These are phyloP conservation scores for Rhipidura dahli DNA, from an alignment of 2,113 vertebrate genomes.

Conservation along the genomic window DNA sequence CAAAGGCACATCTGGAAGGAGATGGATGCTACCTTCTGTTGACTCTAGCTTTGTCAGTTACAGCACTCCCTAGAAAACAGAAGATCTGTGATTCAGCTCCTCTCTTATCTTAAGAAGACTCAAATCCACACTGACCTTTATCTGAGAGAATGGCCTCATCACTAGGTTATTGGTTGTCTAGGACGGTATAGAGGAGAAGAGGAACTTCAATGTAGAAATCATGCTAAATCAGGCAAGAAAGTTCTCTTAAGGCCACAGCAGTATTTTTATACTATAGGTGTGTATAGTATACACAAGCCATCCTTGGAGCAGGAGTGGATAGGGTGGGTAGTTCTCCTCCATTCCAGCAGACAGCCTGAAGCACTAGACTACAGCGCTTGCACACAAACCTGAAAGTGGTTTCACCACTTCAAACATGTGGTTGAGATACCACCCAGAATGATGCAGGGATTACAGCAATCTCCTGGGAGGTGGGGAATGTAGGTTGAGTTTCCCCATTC, in stretches of 20 bases:
- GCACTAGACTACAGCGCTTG: not conserved
- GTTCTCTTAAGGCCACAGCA: not conserved
- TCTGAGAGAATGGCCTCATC: not conserved
- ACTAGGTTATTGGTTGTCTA: not conserved
- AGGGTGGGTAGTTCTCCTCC: not conserved
- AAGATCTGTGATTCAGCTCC: not conserved
- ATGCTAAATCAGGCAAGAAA: not conserved
- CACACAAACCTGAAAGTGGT: not conserved
- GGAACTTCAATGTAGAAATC: not conserved
- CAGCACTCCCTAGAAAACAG: not conserved
- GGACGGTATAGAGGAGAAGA: not conserved
- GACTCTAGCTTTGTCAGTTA: not conserved
- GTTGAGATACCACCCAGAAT: slow-evolving; percentile 28
- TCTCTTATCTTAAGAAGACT: not conserved
- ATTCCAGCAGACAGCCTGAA: slow-evolving; percentile 1
- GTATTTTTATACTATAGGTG: not conserved
- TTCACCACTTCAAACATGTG: slow-evolving; percentile 33
- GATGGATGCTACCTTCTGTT: not conserved
- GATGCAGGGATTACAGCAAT: not conserved
- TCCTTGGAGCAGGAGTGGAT: not conserved
- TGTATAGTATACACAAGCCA: not conserved
- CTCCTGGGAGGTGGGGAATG: slow-evolving; percentile 31
- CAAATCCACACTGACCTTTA: not conserved
- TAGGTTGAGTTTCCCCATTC: not conserved
- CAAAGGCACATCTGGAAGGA: not conserved